Percentiles rank a stretch among this genome's conserved stretches.
phyloP scores from a whole-genome alignment of 2,797 vertebrate genomes.

The Leptodactylus fallax region DNA sequence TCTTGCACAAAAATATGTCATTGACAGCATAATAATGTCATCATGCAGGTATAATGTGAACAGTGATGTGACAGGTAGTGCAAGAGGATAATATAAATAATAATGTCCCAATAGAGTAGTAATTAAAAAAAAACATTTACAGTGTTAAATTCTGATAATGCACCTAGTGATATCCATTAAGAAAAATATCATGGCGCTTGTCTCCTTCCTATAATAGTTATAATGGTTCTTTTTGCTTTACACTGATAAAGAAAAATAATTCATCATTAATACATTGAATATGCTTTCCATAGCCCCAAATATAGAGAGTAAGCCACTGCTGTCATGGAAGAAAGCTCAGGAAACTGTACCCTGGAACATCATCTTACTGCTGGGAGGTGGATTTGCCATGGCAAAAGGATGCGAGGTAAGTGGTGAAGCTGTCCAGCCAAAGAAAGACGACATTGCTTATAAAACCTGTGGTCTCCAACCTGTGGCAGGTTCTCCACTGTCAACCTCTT shows the following conservation, averaged over 20 bases:
- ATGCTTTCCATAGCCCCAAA: constrained; percentile 81
- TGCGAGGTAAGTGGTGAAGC: constrained; percentile 85
- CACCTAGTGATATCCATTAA: not conserved
- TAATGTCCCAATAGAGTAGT: too few species aligned
- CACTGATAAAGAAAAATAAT: not conserved
- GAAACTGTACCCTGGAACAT: constrained; percentile 95
- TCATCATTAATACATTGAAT: not conserved
- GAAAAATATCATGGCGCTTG: not conserved
- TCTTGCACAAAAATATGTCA: not conserved
- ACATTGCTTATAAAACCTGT: not conserved
- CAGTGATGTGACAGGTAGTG: too few species aligned
- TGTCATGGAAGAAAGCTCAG: constrained; percentile 94
- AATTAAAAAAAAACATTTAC: too few species aligned
- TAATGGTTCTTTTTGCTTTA: not conserved
- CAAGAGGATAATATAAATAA: too few species aligned
- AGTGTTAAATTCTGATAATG: not conserved
- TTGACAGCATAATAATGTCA: not conserved
- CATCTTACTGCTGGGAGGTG: constrained; percentile 92
- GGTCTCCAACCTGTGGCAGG: not conserved
- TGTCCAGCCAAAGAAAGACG: not conserved
- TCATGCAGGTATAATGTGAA: not conserved
- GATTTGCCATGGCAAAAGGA: constrained; percentile 96
- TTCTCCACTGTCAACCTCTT: not conserved
- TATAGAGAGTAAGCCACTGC: constrained; percentile 83
- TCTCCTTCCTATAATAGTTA: not conserved